phyloP scores from a whole-genome alignment of 2,888 invertebrate species.

The Polyploca ridens region DNA sequence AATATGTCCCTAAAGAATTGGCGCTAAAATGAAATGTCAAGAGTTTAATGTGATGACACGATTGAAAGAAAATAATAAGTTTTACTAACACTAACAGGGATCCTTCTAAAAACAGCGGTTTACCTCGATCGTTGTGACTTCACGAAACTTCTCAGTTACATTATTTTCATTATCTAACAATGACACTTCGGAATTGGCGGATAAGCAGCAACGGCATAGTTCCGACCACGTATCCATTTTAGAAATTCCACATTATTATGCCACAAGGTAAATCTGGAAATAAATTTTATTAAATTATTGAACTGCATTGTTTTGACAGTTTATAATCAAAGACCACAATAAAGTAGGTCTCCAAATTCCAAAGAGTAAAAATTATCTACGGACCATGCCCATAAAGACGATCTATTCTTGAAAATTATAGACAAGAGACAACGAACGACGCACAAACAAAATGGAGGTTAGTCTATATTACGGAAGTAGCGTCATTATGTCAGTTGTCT shows the following conservation, averaged over 20 bases:
- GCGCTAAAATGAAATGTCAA: neutral
- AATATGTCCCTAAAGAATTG: constrained; percentile 14
- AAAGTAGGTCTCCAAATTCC: constrained; percentile 48
- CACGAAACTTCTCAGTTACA: constrained; percentile 66
- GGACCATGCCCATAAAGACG: constrained; percentile 81
- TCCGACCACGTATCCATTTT: constrained; percentile 78
- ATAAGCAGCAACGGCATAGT: constrained; percentile 78
- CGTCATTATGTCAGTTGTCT: constrained; percentile 21
- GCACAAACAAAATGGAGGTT: constrained; percentile 66
- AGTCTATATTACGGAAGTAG: constrained; percentile 32
- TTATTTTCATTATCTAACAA: constrained; percentile 65
- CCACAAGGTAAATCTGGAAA: constrained; percentile 67
- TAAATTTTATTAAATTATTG: constrained; percentile 47
- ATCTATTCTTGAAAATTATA: constrained; percentile 78
- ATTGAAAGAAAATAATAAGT: constrained; percentile 17
- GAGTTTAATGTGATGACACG: constrained; percentile 4
- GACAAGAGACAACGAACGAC: constrained; percentile 68
- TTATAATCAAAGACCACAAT: constrained; percentile 71
- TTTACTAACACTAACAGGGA: constrained; percentile 6
- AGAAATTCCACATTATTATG: constrained; percentile 60
- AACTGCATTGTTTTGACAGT: constrained; percentile 73
- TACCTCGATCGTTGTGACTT: constrained; percentile 75
- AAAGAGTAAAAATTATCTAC: constrained; percentile 84
- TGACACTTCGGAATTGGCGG: constrained; percentile 72
- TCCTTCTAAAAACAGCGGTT: constrained; percentile 18